Evolutionary conservation across 2,113 vertebrate genomes (phyloP).

Genomic region (Periophthalmodon schlosseri): DNA sequence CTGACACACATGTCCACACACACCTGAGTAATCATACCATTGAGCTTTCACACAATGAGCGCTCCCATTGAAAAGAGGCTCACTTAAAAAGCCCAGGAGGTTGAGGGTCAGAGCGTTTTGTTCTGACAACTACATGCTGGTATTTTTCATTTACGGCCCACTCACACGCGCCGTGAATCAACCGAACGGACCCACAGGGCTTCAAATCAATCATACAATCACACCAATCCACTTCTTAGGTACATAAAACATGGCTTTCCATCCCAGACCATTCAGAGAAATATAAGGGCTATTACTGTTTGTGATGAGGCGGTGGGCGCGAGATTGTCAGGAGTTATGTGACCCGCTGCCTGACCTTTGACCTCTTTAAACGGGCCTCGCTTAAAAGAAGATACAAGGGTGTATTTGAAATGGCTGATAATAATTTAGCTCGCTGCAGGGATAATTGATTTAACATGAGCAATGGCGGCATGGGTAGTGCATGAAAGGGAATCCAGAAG

Average conservation of each 20-base stretch:
- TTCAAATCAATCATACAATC: constrained; percentile 58
- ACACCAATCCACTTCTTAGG: constrained; percentile 44
- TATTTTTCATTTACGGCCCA: constrained; percentile 58
- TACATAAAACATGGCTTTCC: constrained; percentile 46
- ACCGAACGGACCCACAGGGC: constrained; percentile 24
- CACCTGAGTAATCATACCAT: constrained; percentile 35
- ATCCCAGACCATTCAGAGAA: constrained; percentile 35
- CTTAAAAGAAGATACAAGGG: constrained; percentile 36
- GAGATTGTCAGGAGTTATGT: constrained; percentile 28
- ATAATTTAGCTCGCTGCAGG: constrained; percentile 37
- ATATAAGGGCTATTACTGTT: constrained; percentile 36
- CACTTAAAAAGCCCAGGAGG: constrained; percentile 41
- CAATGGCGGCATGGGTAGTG: constrained; percentile 24
- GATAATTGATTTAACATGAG: constrained; percentile 60
- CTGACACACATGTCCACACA: neutral
- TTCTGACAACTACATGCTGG: constrained; percentile 45
- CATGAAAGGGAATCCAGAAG: constrained; percentile 6
- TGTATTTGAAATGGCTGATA: constrained; percentile 46
- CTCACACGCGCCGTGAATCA: constrained; percentile 43
- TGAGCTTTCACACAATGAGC: constrained; percentile 43
- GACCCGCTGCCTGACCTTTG: constrained; percentile 43
- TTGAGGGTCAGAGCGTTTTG: constrained; percentile 54
- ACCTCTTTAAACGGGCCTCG: constrained; percentile 22
- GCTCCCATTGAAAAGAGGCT: constrained; percentile 40
- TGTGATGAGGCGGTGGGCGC: constrained; percentile 25